phyloP scores from a whole-genome alignment of 2,113 vertebrate species.

The Plestiodon gilberti region DNA sequence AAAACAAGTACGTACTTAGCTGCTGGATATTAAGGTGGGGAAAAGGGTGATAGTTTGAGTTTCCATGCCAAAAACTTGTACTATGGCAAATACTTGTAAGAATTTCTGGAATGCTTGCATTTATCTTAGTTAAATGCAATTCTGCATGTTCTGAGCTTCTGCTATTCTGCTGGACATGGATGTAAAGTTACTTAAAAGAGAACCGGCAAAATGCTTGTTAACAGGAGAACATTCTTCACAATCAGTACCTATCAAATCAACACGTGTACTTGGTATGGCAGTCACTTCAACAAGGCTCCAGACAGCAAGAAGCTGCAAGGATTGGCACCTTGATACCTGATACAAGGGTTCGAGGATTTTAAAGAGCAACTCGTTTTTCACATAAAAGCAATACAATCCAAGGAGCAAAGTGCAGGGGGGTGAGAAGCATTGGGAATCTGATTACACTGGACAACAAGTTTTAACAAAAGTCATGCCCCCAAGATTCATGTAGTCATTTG shows the following conservation, averaged over 20 bases:
- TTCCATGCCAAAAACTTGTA: not conserved
- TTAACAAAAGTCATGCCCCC: no score
- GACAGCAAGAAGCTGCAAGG: not conserved
- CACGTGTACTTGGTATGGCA: not conserved
- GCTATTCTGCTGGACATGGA: slow-evolving; percentile 7
- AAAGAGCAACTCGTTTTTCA: not conserved
- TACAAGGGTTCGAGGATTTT: not conserved
- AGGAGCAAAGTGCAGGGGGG: not conserved
- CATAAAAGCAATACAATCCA: not conserved
- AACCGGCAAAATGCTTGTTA: not conserved
- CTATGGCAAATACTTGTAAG: not conserved
- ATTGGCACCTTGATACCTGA: not conserved
- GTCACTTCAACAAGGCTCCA: not conserved
- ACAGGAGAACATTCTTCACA: not conserved
- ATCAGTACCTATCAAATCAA: not conserved
- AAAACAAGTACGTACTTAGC: not conserved
- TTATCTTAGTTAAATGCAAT: not conserved
- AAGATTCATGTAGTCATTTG: no score
- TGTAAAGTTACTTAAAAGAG: not conserved
- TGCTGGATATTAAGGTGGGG: not conserved
- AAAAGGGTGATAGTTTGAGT: not conserved
- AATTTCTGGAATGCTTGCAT: not conserved
- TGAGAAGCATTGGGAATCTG: no score
- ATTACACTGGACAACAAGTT: no score
- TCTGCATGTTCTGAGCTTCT: not conserved